phyloP scores from a whole-genome alignment of 2,797 vertebrate genomes.

The Neosalanx taihuensis region DNA sequence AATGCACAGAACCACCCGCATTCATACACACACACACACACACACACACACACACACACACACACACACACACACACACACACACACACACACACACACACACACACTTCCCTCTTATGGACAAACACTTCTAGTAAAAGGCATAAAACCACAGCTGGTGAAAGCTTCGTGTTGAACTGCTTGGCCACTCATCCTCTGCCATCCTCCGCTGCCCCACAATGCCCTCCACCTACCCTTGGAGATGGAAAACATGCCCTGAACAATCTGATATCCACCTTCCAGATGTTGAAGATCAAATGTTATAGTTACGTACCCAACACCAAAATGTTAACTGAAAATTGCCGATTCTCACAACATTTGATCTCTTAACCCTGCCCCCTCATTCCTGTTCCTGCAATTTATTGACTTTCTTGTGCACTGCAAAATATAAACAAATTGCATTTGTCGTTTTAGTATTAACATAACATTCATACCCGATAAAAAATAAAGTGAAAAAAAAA shows the following conservation, averaged over 20 bases:
- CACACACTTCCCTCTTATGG: background rate
- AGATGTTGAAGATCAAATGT: background rate
- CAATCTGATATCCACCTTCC: slow-evolving; percentile 27
- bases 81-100: slow-evolving; percentile 10
- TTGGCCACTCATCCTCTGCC: background rate
- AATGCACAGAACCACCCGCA: slow-evolving; percentile 15
- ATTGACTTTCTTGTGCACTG: too few relatives aligned
- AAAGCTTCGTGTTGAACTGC: background rate
- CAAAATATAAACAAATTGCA: too few relatives aligned
- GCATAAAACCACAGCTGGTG: slow-evolving; percentile 4
- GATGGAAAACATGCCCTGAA: slow-evolving; percentile 33
- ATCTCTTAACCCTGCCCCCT: background rate
- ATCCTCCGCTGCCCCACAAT: slow-evolving; percentile 15
- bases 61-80: slow-evolving; percentile 7
- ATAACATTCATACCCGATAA: slow-evolving; percentile 81
- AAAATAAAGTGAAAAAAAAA: too few relatives aligned
- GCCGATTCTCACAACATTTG: background rate
- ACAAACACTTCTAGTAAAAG: background rate
- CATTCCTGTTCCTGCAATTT: background rate
- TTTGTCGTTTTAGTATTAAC: too few relatives aligned
- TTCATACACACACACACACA: slow-evolving; percentile 14
- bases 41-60: slow-evolving; percentile 18
- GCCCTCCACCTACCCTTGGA: slow-evolving; percentile 51
- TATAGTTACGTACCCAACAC: background rate
- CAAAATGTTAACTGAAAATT: background rate